Evolutionary conservation across 2,888 invertebrate genomes (phyloP).

Genomic region (Andrena flavipes): DNA sequence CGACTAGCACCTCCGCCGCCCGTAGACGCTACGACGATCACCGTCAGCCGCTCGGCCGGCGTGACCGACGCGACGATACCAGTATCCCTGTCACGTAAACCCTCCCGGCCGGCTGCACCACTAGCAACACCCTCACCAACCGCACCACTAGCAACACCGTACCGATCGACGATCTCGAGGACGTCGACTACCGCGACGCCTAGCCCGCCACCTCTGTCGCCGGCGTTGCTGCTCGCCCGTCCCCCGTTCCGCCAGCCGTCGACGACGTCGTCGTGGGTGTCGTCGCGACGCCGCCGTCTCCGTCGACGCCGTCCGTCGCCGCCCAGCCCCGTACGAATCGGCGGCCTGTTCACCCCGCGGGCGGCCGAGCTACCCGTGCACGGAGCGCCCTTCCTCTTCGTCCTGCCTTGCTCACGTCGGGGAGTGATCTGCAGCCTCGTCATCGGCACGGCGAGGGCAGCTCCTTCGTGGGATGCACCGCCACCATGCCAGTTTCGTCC

Average conservation of each 20-base stretch:
- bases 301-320: conserved; percentile 75
- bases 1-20: not conserved
- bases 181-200: conserved; percentile 69
- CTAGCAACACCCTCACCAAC: conserved; percentile 66
- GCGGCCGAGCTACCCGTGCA: conserved; percentile 71
- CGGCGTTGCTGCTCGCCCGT: conserved; percentile 39
- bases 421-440: conserved; percentile 72
- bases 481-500: conserved; percentile 71
- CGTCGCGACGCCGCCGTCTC: conserved; percentile 76
- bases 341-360: conserved; percentile 58
- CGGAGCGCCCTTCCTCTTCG: conserved; percentile 70
- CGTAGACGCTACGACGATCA: conserved; percentile 10
- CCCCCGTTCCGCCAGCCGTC: conserved; percentile 38
- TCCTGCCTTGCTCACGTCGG: conserved; percentile 66
- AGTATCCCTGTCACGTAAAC: conserved; percentile 48
- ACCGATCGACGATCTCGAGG: conserved; percentile 69
- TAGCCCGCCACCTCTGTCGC: conserved; percentile 38
- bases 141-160: conserved; percentile 71
- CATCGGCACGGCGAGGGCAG: conserved; percentile 79
- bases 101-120: conserved; percentile 54
- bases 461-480: conserved; percentile 72
- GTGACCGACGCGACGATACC: conserved; percentile 6
- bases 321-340: conserved; percentile 60
- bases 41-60: conserved; percentile 26
- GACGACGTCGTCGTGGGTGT: conserved; percentile 49